Evolutionary conservation across 2,797 vertebrate species (phyloP).

Genomic region (Ptychadena robeensis): DNA sequence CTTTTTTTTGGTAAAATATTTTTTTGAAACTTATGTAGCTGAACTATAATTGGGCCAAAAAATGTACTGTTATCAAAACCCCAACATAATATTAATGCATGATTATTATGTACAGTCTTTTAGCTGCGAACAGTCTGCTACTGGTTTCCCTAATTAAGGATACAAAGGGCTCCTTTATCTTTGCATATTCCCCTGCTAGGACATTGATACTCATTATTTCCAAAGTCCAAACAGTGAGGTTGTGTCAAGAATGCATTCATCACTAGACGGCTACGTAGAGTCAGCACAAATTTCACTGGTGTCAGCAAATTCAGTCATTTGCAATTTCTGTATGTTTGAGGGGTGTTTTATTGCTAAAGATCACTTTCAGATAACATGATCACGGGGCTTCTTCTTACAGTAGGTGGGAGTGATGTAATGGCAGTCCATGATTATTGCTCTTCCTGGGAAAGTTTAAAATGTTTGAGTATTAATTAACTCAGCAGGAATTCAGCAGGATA

Average conservation of each 20-base stretch:
- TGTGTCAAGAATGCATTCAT: slow-evolving; percentile 99
- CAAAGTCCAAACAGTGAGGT: slow-evolving; percentile 98
- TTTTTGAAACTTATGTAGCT: slow-evolving; percentile 75
- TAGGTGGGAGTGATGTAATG: slow-evolving; percentile 86
- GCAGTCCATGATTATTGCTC: slow-evolving; percentile 87
- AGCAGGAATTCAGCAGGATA: slow-evolving; percentile 75
- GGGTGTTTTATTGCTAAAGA: slow-evolving; percentile 89
- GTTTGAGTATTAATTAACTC: slow-evolving; percentile 83
- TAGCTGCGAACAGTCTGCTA: slow-evolving; percentile 87
- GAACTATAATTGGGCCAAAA: slow-evolving; percentile 81
- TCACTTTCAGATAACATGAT: slow-evolving; percentile 96
- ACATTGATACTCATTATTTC: slow-evolving; percentile 99
- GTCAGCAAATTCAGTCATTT: slow-evolving; percentile 89
- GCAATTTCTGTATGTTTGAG: slow-evolving; percentile 91
- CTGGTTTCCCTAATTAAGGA: slow-evolving; percentile 96
- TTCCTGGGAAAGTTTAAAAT: slow-evolving; percentile 86
- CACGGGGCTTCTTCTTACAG: slow-evolving; percentile 87
- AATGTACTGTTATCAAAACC: slow-evolving; percentile 84
- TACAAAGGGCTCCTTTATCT: slow-evolving; percentile 90
- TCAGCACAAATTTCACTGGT: slow-evolving; percentile 89
- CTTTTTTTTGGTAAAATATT: slow-evolving; percentile 14
- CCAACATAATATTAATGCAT: slow-evolving; percentile 89
- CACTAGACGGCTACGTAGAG: slow-evolving; percentile 83
- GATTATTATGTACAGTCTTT: slow-evolving; percentile 96
- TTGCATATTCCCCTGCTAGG: slow-evolving; percentile 95